Conservation (phyloP, 2,888 invertebrate genomes). For the Sinelater perroti region DNA sequence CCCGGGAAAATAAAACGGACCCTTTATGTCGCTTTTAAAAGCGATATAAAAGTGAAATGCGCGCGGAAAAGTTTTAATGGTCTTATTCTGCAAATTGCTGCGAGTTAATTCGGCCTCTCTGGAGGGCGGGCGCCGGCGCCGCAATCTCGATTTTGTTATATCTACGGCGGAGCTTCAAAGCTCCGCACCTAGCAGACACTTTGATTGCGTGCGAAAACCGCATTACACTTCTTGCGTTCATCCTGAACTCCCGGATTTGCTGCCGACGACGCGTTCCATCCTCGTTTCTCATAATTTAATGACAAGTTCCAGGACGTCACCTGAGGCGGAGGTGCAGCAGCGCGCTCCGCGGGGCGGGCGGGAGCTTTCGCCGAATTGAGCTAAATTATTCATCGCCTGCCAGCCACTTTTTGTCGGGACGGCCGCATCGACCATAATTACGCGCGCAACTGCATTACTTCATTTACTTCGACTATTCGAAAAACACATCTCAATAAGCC, state of each 20-base stretch:
- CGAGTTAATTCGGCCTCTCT: slow-evolving; percentile 28
- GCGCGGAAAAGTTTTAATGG: slow-evolving; percentile 32
- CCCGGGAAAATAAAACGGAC: slow-evolving; percentile 9
- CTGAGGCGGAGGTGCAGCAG: not conserved
- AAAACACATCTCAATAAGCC: slow-evolving; percentile 2
- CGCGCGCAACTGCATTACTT: slow-evolving; percentile 9
- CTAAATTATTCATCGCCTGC: slow-evolving; percentile 10
- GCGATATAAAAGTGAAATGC: slow-evolving; percentile 27
- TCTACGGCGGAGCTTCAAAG: slow-evolving; percentile 28
- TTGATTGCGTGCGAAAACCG: slow-evolving; percentile 35
- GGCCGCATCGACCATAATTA: slow-evolving; percentile 9
- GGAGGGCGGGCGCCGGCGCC: slow-evolving; percentile 7
- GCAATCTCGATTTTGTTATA: slow-evolving; percentile 34
- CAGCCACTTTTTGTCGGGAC: slow-evolving; percentile 13
- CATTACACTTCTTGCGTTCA: slow-evolving; percentile 31
- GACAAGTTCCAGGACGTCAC: not conserved
- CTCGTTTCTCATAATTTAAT: slow-evolving; percentile 21
- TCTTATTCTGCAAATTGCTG: slow-evolving; percentile 30
- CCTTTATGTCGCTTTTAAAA: slow-evolving; percentile 22
- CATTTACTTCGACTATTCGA: slow-evolving; percentile 4
- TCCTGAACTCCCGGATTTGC: slow-evolving; percentile 27
- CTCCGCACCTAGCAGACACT: slow-evolving; percentile 33
- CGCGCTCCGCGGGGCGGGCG: not conserved
- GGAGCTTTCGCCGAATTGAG: slow-evolving; percentile 1
- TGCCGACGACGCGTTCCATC: slow-evolving; percentile 19